Evolutionary conservation across 2,888 invertebrate genomes (phyloP), one percentile per base, ranked within the genome.

Genomic region (Tipula helvola): DNA sequence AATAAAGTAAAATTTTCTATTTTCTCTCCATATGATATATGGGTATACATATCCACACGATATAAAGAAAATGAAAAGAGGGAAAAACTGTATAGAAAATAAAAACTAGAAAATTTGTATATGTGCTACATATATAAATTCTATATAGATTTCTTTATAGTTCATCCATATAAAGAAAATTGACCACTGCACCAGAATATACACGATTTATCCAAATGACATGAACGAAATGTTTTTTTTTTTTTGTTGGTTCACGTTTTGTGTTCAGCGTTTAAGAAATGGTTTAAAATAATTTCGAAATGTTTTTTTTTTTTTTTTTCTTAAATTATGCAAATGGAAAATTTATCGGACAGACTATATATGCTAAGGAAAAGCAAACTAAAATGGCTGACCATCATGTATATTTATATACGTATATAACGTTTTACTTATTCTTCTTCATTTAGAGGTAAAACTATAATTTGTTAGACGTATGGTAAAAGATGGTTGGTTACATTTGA

Each of bases 351-450:
- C 71, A 71, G 71, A 71, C 71, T 71, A 71, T 71, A 71, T 71
- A 71, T 71, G 18, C 28, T 71, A 18, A 71, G 71, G 71, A 71
- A 71, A 28, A 71, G 71, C 71, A 71, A 71, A 71, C 71, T 71
- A 71, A 71, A 71, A 71, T 71, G 71, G 71, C 71, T 71, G 71
- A 71, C 71, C 71, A 71, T 71, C 71, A 71, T 71, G 71, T 71
- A 71, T 71, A 71, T 71, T 12, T 44, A 44, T 44, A 44, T 44
- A 44, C 12, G 12, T 44, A 52, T 52, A 12, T 71, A 71, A 28
- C 71, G 71, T 71, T 71, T 71, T 71, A 71, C 71, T 71, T 71
- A 71, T 71, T 71, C 71, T 71, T 71, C 71, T 71, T 71, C 71
- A 71, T 71, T 71, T 71, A 71, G 71, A 71, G 71, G 71, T 71